phyloP scores from a whole-genome alignment of 2,888 invertebrate species.

The Odontothrips loti region DNA sequence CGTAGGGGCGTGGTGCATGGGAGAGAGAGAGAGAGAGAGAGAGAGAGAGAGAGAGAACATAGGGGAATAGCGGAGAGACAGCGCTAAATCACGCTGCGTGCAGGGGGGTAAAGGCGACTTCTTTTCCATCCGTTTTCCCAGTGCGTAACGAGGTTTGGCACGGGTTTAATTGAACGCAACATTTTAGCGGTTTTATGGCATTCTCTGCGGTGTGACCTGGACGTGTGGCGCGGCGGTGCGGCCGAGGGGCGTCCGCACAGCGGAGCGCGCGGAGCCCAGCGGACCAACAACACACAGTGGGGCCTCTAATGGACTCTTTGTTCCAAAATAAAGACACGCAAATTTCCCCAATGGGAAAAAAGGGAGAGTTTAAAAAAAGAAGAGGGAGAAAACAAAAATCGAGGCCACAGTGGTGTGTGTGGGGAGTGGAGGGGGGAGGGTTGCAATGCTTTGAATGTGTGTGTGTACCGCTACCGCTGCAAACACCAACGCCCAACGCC shows the following conservation, averaged over 20 bases:
- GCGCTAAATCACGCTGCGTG: too few species aligned
- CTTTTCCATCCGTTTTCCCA: background rate
- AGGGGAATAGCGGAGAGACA: too few species aligned
- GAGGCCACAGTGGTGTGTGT: background rate
- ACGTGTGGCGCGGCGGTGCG: background rate
- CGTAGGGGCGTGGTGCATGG: background rate
- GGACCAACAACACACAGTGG: background rate
- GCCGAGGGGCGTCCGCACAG: too few species aligned
- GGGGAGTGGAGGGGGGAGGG: background rate
- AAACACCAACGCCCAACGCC: background rate
- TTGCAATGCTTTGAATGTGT: background rate
- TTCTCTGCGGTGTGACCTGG: slow-evolving; percentile 22
- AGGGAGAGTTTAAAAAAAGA: background rate
- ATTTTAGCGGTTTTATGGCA: slow-evolving; percentile 25
- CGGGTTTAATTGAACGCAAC: slow-evolving; percentile 14
- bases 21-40: background rate
- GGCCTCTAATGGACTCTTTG: slow-evolving; percentile 20
- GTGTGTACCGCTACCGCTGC: slow-evolving; percentile 5
- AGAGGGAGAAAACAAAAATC: background rate
- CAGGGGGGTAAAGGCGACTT: too few species aligned
- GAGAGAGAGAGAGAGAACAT: background rate
- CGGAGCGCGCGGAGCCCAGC: background rate
- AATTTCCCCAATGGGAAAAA: slow-evolving; percentile 16
- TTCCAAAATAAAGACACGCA: slow-evolving; percentile 26
- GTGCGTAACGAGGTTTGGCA: background rate